These are phyloP conservation scores for Monodelphis domestica DNA, from an alignment of 2,797 vertebrate species.

Conservation along the genomic window DNA sequence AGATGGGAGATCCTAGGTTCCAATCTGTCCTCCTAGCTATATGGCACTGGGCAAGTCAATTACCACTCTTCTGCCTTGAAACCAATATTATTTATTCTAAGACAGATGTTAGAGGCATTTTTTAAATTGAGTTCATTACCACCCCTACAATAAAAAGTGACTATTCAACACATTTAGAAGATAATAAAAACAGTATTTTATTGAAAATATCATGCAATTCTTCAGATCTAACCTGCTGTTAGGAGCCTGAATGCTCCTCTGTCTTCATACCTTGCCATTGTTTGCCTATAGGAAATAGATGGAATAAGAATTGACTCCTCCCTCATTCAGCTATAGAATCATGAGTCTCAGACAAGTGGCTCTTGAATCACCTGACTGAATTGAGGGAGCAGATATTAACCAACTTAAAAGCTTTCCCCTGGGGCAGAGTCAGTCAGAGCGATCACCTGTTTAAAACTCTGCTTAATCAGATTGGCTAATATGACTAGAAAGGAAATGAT, in stretches of 20 bases:
- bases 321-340: background rate
- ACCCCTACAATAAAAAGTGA: background rate
- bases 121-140: no score
- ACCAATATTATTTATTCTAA: no score
- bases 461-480: no score
- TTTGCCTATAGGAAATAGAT: background rate
- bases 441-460: background rate
- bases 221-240: background rate
- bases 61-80: no score
- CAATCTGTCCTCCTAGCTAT: no score
- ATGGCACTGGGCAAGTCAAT: no score
- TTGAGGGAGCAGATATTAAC: background rate
- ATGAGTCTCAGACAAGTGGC: background rate
- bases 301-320: background rate
- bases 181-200: background rate
- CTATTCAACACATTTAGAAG: background rate
- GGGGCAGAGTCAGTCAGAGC: background rate
- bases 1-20: no score
- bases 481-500: no score
- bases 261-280: background rate
- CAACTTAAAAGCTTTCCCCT: background rate
- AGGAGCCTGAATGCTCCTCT: background rate
- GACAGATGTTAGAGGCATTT: no score
- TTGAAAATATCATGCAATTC: background rate
- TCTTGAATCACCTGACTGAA: background rate